Evolutionary conservation across 2,797 vertebrate genomes (phyloP), one percentile per base, ranked within the genome.

Genomic region (Poeciliopsis gracilis): DNA sequence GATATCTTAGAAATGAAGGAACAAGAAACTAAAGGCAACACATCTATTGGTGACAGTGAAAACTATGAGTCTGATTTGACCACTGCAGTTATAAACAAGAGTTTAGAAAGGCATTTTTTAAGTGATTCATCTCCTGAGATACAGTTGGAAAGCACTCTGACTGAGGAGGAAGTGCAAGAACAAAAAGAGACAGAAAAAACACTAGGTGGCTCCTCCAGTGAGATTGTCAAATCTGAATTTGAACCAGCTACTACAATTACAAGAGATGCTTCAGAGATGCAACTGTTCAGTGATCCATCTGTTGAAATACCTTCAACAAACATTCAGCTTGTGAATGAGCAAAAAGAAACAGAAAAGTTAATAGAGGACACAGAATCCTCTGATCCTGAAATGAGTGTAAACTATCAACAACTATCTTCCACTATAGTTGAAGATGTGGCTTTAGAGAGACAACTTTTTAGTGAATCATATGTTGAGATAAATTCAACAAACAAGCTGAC

Each of bases 211-310:
- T 12, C 0, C 55, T 23, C 41, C 28, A n/a, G n/a, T 71, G 86
- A 91, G 28, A 72, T 1, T 2, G 28, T 13, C 9, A 33, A 85
- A 25, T 7, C 36, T 15, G 47, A 84, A 59, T 53, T 33, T 16
- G 10, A 6, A 71, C 76, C 74, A 43, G 59, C 76, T 33, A 12
- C 80, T 18, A 23, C 33, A 45, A 4, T 30, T 45, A 55, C 16
- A 16, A 59, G 79, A 33, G 82, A 89, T 45, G 72, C 66, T 13
- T n/a, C 30, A 57, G 77, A 92, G 43, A 83, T 67, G 2, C 20
- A 43, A 33, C 4, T 20, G 18, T 36, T 80, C 15, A 75, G 20
- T 57, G 82, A 87, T 70, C 71, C 11, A 8, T 72, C 70, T 0
- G n/a, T 15, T 33, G 57, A 61, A 28, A 30, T 30, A 28, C 13